A percentile compares a stretch with the other conserved stretches of the same genome.
Evolutionary conservation across 2,888 invertebrate species (phyloP).

Genomic region (Ditula angustiorana): DNA sequence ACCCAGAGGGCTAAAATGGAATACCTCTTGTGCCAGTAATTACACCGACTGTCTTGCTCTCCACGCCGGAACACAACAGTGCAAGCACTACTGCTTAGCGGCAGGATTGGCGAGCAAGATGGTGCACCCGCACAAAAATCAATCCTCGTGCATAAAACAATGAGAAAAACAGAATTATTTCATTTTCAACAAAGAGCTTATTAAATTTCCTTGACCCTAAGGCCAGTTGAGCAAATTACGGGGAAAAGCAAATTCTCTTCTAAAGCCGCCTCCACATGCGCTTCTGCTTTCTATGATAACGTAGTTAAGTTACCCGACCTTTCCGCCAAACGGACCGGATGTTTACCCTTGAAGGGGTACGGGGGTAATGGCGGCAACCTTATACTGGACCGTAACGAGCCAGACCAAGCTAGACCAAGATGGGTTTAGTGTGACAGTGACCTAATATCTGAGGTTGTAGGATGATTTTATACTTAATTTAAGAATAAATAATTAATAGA

Average conservation of each 20-base stretch:
- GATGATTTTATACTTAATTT: neutral
- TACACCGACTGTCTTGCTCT: no score
- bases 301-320: neutral
- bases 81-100: no score
- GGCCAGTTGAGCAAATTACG: neutral
- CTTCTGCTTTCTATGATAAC: neutral
- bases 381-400: constrained; percentile 2
- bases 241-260: neutral
- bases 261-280: constrained; percentile 2
- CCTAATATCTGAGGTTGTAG: neutral
- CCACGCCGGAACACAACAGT: no score
- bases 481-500: no score
- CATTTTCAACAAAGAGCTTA: neutral
- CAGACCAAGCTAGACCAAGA: neutral
- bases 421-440: neutral
- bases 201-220: neutral
- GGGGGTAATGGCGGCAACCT: neutral
- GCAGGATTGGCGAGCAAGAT: no score
- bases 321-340: constrained; percentile 1
- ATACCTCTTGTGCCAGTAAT: no score
- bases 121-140: no score
- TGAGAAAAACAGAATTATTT: neutral
- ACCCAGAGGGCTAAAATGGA: no score
- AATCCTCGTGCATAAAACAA: neutral
- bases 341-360: constrained; percentile 1